phyloP scores from a whole-genome alignment of 2,888 invertebrate genomes.

The Heliconius ismenius region DNA sequence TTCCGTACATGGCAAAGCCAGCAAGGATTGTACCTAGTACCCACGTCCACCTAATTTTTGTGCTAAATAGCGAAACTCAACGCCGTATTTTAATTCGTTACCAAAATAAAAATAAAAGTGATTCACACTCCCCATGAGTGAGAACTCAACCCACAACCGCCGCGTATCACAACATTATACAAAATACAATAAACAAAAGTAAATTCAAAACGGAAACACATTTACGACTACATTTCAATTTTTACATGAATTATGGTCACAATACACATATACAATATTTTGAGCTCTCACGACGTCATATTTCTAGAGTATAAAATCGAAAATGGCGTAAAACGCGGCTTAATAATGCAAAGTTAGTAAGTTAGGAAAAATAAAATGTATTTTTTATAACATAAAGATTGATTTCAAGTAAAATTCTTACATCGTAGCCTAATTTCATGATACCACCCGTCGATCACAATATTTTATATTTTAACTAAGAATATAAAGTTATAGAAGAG shows the following conservation, averaged over 20 bases:
- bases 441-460: conserved; percentile 46
- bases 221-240: conserved; percentile 46
- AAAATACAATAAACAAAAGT: conserved; percentile 37
- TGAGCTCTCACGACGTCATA: conserved; percentile 6
- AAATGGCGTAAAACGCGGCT: not conserved
- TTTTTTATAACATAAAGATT: not conserved
- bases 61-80: too few relatives aligned
- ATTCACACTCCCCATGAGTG: not conserved
- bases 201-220: conserved; percentile 41
- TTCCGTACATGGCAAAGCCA: too few relatives aligned
- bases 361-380: conserved; percentile 7
- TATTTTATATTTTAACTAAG: conserved; percentile 44
- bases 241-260: conserved; percentile 42
- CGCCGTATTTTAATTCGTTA: not conserved
- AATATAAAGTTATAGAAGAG: not conserved
- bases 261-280: conserved; percentile 22
- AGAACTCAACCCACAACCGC: not conserved
- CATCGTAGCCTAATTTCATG: conserved; percentile 39
- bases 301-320: not conserved
- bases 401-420: not conserved
- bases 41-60: too few relatives aligned
- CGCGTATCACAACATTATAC: not conserved
- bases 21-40: too few relatives aligned
- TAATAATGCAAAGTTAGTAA: not conserved
- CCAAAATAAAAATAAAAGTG: not conserved